Conservation (phyloP, 92 coral and sea anemone species). For the Palythoa caribaeorum region DNA sequence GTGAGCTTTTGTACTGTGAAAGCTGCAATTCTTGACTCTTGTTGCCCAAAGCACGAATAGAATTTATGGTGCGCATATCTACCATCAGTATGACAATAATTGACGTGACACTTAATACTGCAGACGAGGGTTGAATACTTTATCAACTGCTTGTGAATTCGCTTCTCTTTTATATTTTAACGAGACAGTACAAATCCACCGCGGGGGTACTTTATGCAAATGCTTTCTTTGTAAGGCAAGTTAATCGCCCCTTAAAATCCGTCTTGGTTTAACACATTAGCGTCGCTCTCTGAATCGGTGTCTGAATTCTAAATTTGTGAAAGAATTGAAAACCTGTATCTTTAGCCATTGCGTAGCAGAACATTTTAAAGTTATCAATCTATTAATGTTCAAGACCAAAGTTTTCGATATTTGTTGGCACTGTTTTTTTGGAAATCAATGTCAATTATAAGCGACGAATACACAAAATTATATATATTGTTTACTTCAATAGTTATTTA, state of each 20-base stretch:
- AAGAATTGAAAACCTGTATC: neutral
- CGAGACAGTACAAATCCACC: neutral
- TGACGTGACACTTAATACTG: too few relatives aligned
- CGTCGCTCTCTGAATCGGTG: neutral
- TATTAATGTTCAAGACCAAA: neutral
- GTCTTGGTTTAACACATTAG: neutral
- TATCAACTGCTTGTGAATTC: too few relatives aligned
- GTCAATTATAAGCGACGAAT: neutral
- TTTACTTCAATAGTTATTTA: neutral
- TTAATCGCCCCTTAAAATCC: neutral
- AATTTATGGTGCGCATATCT: too few relatives aligned
- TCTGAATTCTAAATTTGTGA: neutral
- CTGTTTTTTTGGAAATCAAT: neutral
- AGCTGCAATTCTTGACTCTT: too few relatives aligned
- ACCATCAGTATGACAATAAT: too few relatives aligned
- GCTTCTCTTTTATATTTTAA: too few relatives aligned
- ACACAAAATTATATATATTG: neutral
- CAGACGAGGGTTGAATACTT: too few relatives aligned
- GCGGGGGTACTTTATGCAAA: conserved; percentile 23
- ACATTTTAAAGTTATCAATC: neutral
- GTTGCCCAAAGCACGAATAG: too few relatives aligned
- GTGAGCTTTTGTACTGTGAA: too few relatives aligned
- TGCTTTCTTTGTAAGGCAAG: neutral
- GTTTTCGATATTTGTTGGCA: neutral
- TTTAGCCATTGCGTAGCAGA: neutral